These are phyloP conservation scores for Cataglyphis altisquamis DNA, from an alignment of 2,888 invertebrate genomes.

Conservation along the genomic window DNA sequence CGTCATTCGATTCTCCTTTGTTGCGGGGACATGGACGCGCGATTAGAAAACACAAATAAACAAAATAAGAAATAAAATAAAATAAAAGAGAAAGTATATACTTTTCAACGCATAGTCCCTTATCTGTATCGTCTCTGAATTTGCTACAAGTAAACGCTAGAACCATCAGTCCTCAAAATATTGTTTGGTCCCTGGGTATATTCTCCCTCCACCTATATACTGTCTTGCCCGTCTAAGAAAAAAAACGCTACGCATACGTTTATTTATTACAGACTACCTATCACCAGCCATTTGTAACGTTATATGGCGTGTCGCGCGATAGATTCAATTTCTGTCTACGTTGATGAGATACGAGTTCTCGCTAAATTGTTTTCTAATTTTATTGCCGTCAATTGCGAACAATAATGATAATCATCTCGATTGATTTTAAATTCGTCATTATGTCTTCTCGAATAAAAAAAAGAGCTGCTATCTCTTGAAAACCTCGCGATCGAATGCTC, in stretches of 20 bases:
- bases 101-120: slow-evolving; percentile 75
- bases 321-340: slow-evolving; percentile 38
- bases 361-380: slow-evolving; percentile 26
- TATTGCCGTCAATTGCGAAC: slow-evolving; percentile 25
- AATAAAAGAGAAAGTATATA: slow-evolving; percentile 6
- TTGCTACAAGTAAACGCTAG: slow-evolving; percentile 83
- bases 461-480: neutral
- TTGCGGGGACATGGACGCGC: neutral
- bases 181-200: slow-evolving; percentile 83
- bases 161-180: slow-evolving; percentile 84
- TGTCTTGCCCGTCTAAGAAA: slow-evolving; percentile 62
- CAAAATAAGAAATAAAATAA: neutral
- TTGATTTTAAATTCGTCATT: slow-evolving; percentile 24
- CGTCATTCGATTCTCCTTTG: slow-evolving; percentile 30
- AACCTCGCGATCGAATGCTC: slow-evolving; percentile 7
- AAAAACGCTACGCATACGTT: slow-evolving; percentile 62
- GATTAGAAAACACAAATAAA: neutral
- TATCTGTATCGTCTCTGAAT: slow-evolving; percentile 73
- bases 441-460: neutral
- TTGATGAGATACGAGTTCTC: slow-evolving; percentile 24
- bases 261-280: slow-evolving; percentile 69
- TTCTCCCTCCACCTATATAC: slow-evolving; percentile 74
- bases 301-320: slow-evolving; percentile 46
- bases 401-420: neutral
- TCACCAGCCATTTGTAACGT: slow-evolving; percentile 71